These are phyloP conservation scores for Potamilus streckersoni DNA, from an alignment of 1,140 invertebrate species.

Conservation along the genomic window DNA sequence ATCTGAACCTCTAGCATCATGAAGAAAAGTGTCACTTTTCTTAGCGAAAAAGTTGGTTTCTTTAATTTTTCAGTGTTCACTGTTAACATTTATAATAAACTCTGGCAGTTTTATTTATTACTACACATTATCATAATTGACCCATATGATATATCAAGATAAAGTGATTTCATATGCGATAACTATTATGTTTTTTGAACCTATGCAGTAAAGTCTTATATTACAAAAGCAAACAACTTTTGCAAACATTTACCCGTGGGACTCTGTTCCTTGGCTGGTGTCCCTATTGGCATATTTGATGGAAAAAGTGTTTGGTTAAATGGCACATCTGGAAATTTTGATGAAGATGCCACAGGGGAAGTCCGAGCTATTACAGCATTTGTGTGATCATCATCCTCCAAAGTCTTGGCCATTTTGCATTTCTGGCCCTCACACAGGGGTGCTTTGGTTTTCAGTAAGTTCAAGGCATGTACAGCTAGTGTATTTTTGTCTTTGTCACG, in stretches of 20 bases:
- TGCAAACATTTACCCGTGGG: background rate
- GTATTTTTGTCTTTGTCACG: constrained; percentile 74
- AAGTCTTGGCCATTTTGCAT: constrained; percentile 44
- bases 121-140: no score
- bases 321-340: constrained; percentile 4
- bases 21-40: no score
- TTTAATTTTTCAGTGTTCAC: no score
- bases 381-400: constrained; percentile 5
- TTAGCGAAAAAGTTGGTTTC: no score
- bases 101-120: no score
- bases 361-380: background rate
- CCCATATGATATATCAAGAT: no score
- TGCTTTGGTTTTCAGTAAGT: constrained; percentile 86
- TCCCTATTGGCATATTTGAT: background rate
- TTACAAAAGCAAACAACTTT: background rate
- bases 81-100: no score
- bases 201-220: background rate
- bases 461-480: constrained; percentile 87
- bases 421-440: constrained; percentile 49
- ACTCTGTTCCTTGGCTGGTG: background rate
- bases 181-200: background rate
- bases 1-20: no score
- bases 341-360: background rate
- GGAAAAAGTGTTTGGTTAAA: background rate
- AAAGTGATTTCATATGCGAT: no score